Base-by-base conservation (phyloP, 2,113 vertebrate genomes). In the Gobio gobio region DNA sequence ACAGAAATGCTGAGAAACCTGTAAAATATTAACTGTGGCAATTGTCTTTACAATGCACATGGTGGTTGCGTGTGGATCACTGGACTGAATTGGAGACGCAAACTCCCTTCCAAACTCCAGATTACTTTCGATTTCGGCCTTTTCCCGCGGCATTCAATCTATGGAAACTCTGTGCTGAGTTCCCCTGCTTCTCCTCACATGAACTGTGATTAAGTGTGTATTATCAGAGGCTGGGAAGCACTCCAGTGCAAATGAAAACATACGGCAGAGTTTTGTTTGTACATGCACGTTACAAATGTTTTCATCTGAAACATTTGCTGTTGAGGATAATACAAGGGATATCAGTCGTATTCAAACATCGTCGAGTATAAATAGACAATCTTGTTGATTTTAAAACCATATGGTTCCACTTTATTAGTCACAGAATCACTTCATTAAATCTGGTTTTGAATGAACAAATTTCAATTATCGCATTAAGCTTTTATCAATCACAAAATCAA, bases 191-290 rank as follows among this genome's bases (percentile, higher is more conserved):
- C 20, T 51, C 78, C 24, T 24, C 1, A 1, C 58, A 10, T 80
- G 58, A 80, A 43, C 78, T 6, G 77, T 79, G n/a, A 47, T 80
- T 43, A 45, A 80, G 3, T 20, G 56, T 43, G 22, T 24, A 26
- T 63, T 63, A 79, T 63, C 77, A 63, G 14, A 73, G 49, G 49
- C 74, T 6, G 77, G 78, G 59, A 80, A 49, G 3, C 18, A 12
- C 4, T 81, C 61, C 78, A 66, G 40, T 43, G 45, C 61, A 64
- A 81, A 81, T 12, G n/a, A 61, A 80, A 26, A 64, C 40, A 24
- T 63, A n/a, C 40, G 3, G 13, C 3, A 10, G 33, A 26, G 33
- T 16, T n/a, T 47, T 73, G 70, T 73, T 43, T 64, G 78, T 49
- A 64, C 8, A 14, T 47, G 33, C 20, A 29, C 24, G 1, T 22